Evolutionary conservation across 2,888 invertebrate species (phyloP).

Genomic region (Seira musarum): DNA sequence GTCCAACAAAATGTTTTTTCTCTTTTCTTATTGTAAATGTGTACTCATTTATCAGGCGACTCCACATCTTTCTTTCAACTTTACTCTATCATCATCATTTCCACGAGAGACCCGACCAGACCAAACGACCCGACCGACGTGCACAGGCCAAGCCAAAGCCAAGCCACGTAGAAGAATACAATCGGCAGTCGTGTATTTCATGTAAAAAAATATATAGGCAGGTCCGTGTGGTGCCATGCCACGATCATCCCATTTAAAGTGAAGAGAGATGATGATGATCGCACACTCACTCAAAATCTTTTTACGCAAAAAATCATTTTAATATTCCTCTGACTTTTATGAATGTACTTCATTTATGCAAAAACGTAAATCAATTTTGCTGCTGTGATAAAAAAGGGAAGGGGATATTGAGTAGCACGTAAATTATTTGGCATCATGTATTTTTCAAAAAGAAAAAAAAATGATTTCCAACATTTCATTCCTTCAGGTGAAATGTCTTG

Average conservation of each 20-base stretch:
- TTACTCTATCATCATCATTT: slow-evolving; percentile 52
- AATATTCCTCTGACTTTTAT: slow-evolving; percentile 17
- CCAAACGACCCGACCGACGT: too few relatives aligned
- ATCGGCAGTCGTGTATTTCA: slow-evolving; percentile 24
- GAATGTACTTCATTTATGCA: slow-evolving; percentile 39
- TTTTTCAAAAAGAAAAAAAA: slow-evolving; percentile 39
- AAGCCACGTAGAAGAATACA: slow-evolving; percentile 4
- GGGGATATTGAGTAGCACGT: slow-evolving; percentile 1
- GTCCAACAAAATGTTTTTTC: not conserved
- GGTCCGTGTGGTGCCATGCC: too few relatives aligned
- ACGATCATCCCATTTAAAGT: not conserved
- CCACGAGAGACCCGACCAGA: slow-evolving; percentile 37
- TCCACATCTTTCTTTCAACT: slow-evolving; percentile 40
- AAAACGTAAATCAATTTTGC: slow-evolving; percentile 56
- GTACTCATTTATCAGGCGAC: slow-evolving; percentile 53
- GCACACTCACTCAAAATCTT: not conserved
- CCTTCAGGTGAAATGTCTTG: slow-evolving; percentile 50
- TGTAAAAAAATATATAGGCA: not conserved
- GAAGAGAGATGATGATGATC: not conserved
- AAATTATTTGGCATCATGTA: slow-evolving; percentile 25
- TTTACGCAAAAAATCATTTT: not conserved
- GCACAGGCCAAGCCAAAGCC: too few relatives aligned
- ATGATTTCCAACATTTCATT: not conserved
- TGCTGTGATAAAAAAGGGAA: too few relatives aligned
- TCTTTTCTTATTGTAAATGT: slow-evolving; percentile 27